Base-by-base conservation (phyloP, 2,888 invertebrate species). In the Oscheius sp. region DNA sequence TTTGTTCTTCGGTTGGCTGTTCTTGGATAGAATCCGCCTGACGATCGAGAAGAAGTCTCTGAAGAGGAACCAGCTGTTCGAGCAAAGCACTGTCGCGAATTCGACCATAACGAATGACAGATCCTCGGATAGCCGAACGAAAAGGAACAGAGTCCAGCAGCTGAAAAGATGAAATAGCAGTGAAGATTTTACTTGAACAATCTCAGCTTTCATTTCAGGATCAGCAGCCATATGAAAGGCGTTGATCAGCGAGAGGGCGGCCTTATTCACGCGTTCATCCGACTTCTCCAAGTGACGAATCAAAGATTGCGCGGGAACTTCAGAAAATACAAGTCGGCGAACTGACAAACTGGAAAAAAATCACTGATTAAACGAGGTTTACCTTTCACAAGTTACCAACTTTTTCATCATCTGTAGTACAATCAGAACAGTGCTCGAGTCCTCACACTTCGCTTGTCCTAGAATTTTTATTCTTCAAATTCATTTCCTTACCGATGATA, bases 221-320 rank as follows among this genome's bases (percentile, higher is more conserved):
- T 68, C 54, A 20, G 33, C 47, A 28, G 45, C 54, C 14, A 2
- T 89, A 84, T 96, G 92, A 70, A 96, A 90, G 5, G 95, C 94
- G 89, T 97, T 96, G 67, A 97, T 93, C 24, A 97, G 89, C 2
- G 96, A 94, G 76, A 97, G 91, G 2, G 94, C 92, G 88, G 94
- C 95, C 86, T 95, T 94, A 84, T 95, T 94, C 75, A 95, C 93
- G 49, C 93, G 92, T 57, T 91, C 90, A 75, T 86, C 87, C n/a
- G 79, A 86, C 84, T 87, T 87, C 38, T 87, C 86, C 59, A 89
- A 81, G 76, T 89, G 88, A 38, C 86, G 86, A 51, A 94, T 91
- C 63, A 97, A 89, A 85, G 92, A 93, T 26, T 92, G 92, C 77
- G 95, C 91, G 0, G 94, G 93, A 4, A 94, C 91, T 88, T 94